phyloP scores from a whole-genome alignment of 2,888 invertebrate genomes.

The Fragum fragum region DNA sequence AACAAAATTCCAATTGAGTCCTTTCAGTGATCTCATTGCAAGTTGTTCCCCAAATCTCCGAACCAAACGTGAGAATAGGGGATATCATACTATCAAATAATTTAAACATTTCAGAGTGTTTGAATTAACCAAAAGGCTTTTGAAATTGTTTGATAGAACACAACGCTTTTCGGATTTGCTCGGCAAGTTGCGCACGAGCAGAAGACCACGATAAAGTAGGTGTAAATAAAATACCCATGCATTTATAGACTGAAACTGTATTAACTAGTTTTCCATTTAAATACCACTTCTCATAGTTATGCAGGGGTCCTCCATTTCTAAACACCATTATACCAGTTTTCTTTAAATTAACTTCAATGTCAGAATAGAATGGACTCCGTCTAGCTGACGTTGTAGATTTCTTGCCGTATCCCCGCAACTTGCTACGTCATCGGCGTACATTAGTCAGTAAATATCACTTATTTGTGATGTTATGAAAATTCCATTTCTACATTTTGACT shows the following conservation, averaged over 20 bases:
- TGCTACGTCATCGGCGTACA: constrained; percentile 19
- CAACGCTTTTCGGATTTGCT: not conserved
- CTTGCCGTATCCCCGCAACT: constrained; percentile 9
- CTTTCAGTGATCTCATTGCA: not conserved
- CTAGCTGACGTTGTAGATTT: constrained; percentile 11
- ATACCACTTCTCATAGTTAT: constrained; percentile 18
- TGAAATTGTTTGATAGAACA: constrained; percentile 1
- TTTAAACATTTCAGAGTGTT: constrained; percentile 12
- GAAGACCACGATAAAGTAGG: not conserved
- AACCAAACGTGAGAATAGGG: constrained; percentile 21
- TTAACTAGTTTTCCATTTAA: constrained; percentile 9
- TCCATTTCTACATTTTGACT: not conserved
- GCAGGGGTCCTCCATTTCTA: constrained; percentile 4
- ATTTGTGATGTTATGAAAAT: constrained; percentile 8
- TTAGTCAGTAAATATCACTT: not conserved
- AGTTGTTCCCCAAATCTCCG: constrained; percentile 17
- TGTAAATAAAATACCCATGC: constrained; percentile 13
- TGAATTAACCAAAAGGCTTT: not conserved
- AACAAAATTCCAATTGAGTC: not conserved
- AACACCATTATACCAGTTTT: not conserved
- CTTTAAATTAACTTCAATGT: constrained; percentile 14
- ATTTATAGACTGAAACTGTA: constrained; percentile 9
- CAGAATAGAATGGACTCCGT: not conserved
- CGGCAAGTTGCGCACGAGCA: constrained; percentile 2
- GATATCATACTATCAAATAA: constrained; percentile 19